Base-by-base conservation (phyloP, 2,797 vertebrate genomes). In the Emydoidea blandingii region DNA sequence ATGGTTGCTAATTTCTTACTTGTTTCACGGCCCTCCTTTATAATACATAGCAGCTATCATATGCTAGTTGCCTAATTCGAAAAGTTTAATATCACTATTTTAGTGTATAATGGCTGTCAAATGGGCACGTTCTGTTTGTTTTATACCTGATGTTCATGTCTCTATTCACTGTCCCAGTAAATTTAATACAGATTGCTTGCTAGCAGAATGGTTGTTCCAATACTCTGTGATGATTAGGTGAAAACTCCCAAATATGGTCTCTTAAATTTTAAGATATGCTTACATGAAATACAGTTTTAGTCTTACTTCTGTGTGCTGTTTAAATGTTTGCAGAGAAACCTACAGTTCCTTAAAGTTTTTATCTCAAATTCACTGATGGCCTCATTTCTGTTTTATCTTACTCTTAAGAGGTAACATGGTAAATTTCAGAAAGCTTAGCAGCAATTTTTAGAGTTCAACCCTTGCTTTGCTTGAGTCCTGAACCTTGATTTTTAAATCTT, bases 11-110 rank as follows among this genome's bases (percentile, higher is more conserved):
- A 44, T 47, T 85, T 86, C 86, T 83, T 29, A 65, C 87, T 18
- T 72, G 72, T 85, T 91, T 85, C 84, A 37, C 49, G 95, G 82
- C 12, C 37, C 47, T 97, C 85, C 92, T 88, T 68, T 85, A 80
- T 23, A 84, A 88, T 52, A 37, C 8, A 1, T 79, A 47, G 90
- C 68, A 53, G 44, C 68, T 83, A 41, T 89, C 82, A n/a, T 62
- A 37, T 0, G n/a, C 59, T 8, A 2, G 1, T 79, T 10, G 79
- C 56, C 80, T 2, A 0, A 12, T 18, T 21, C 50, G 10, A 25
- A 9, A 56, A 0, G 1, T 8, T 0, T 23, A 2, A n/a, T 0
- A 0, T 68, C 47, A 3, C 65, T 1, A 0, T 15, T 81, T 68
- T 0, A 1, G 18, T n/a, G 0, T 31, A 8, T 2, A 2, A 19